Base-by-base conservation (phyloP, 2,797 vertebrate species). In the Euphonia xanthogaster region DNA sequence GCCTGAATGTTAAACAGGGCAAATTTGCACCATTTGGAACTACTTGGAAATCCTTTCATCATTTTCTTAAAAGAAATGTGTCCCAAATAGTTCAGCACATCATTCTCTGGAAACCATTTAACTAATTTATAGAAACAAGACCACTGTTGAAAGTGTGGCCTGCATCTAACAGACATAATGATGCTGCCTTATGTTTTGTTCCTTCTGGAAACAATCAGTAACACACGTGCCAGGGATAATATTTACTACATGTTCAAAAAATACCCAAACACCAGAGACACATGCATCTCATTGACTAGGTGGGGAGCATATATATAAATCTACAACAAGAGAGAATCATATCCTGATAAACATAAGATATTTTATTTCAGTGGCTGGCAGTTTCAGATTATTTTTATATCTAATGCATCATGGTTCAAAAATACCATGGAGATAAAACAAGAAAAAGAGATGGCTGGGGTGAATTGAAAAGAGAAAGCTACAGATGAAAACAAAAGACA, bases 121-220 rank as follows among this genome's bases (percentile, higher is more conserved):
- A 82, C 92, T 93, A 96, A 96, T 96, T 97, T 95, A 96, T 86
- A 82, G 90, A 95, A 95, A 87, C 88, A 95, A 96, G 93, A 67
- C 94, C 92, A 84, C 96, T 89, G 92, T 96, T 93, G 60, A 78
- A 83, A 94, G 88, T 61, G 88, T 90, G 77, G 91, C 40, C 94
- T 94, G 88, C 70, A 70, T 94, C 93, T 92, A 91, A 68, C 70
- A 90, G 83, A 47, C 90, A 55, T 95, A 97, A 95, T 67, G 88
- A 75, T 95, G 67, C 76, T 93, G 93, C 94, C 74, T 94, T 81
- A 55, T 88, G 90, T 88, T 96, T 92, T 88, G 77, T 54, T 94
- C 94, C 65, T 95, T 97, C 96, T 97, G 97, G 96, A 97, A 97
- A 94, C 95, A 97, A 96, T 97, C 96, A 96, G 93, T 84, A 91